phyloP scores from a whole-genome alignment of 2,113 vertebrate genomes.

The Thunnus maccoyii region DNA sequence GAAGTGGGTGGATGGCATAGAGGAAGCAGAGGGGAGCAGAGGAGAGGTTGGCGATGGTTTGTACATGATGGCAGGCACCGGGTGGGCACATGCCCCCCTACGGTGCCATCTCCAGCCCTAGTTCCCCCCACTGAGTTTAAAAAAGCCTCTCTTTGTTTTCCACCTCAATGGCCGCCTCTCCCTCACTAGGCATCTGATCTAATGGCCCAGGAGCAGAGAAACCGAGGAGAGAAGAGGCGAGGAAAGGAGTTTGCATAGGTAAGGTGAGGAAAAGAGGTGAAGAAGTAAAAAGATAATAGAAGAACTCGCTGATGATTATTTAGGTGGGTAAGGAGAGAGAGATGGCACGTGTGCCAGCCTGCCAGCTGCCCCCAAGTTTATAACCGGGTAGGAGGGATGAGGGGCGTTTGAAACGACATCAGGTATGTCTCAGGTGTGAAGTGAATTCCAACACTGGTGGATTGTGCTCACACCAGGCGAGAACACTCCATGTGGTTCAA shows the following conservation, averaged over 20 bases:
- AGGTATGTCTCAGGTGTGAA: constrained; percentile 60
- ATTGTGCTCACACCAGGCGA: constrained; percentile 37
- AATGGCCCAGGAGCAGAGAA: constrained; percentile 33
- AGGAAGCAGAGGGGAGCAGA: constrained; percentile 3
- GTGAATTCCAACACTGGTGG: constrained; percentile 49
- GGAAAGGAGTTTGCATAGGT: not conserved
- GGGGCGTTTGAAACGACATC: constrained; percentile 40
- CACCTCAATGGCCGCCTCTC: constrained; percentile 40
- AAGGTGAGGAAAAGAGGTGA: not conserved
- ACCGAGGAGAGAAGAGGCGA: not conserved
- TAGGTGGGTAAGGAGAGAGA: constrained; percentile 34
- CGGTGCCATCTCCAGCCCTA: constrained; percentile 35
- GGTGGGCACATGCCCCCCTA: constrained; percentile 49
- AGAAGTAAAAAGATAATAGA: constrained; percentile 13
- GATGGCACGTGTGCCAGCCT: constrained; percentile 19
- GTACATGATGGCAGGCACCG: constrained; percentile 15
- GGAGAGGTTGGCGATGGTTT: constrained; percentile 22
- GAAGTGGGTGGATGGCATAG: not conserved
- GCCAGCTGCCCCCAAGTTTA: constrained; percentile 47
- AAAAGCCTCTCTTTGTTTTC: constrained; percentile 51
- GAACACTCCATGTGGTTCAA: constrained; percentile 18
- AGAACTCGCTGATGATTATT: constrained; percentile 29
- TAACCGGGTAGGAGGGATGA: constrained; percentile 28
- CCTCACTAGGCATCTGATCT: constrained; percentile 49
- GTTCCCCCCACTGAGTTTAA: constrained; percentile 29